Percentiles rank a stretch among this genome's conserved stretches.
Conservation (phyloP, 2,888 invertebrate genomes). For the Lasioglossum lativentre region DNA sequence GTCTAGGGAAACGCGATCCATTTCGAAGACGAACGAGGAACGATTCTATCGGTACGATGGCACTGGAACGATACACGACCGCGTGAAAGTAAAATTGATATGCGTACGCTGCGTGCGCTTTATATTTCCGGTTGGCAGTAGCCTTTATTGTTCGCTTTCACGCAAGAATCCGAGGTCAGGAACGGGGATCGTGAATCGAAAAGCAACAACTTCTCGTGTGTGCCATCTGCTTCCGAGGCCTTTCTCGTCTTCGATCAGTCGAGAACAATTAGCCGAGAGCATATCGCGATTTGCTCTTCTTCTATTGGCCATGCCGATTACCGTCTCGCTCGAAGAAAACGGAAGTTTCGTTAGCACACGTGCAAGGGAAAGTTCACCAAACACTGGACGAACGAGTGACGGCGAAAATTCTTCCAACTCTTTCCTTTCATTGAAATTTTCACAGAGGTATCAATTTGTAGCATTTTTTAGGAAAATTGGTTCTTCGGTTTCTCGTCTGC, state of each 20-base stretch:
- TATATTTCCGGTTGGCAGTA: slow-evolving; percentile 54
- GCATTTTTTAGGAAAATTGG: too few relatives aligned
- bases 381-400: slow-evolving; percentile 7
- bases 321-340: not conserved
- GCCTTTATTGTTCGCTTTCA: slow-evolving; percentile 26
- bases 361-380: slow-evolving; percentile 31
- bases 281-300: not conserved
- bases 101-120: slow-evolving; percentile 21
- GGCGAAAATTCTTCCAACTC: slow-evolving; percentile 15
- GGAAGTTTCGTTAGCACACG: not conserved
- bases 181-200: not conserved
- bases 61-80: slow-evolving; percentile 15
- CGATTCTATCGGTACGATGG: not conserved
- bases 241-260: not conserved
- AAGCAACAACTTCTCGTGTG: not conserved
- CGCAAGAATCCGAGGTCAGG: slow-evolving; percentile 37
- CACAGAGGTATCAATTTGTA: too few relatives aligned
- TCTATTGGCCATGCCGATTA: not conserved
- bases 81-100: slow-evolving; percentile 67
- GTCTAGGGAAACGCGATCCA: not conserved
- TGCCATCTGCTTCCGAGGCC: not conserved
- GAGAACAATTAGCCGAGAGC: not conserved
- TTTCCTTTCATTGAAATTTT: slow-evolving; percentile 17
- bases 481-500: too few relatives aligned
- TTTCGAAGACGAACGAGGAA: not conserved